Conservation (phyloP, 1,140 invertebrate genomes). For the Chironomus tepperi region DNA sequence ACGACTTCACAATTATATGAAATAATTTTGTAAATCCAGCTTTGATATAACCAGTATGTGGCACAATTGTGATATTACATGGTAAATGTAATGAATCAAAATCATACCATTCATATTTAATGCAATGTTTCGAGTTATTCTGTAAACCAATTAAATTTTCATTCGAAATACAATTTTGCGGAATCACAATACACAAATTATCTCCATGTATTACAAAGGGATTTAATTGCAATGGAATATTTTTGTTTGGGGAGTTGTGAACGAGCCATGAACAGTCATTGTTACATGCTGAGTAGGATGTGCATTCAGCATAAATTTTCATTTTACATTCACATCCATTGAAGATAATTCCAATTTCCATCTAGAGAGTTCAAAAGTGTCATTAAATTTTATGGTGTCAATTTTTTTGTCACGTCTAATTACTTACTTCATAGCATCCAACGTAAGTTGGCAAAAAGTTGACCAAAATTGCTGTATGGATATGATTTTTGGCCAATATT, state of each 20-base stretch:
- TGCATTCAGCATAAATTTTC: background rate
- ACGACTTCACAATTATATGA: background rate
- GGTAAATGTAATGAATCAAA: background rate
- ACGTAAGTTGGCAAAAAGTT: background rate
- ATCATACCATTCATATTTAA: background rate
- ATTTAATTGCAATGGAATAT: slow-evolving; percentile 9
- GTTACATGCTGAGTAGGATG: background rate
- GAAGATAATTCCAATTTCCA: background rate
- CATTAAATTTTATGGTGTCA: too few species aligned
- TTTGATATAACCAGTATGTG: background rate
- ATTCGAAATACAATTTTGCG: background rate
- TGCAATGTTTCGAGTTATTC: background rate
- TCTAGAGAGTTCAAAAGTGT: background rate
- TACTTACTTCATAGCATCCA: background rate
- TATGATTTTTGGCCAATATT: background rate
- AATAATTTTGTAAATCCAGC: background rate
- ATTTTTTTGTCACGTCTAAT: background rate
- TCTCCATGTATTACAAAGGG: background rate
- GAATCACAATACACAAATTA: background rate
- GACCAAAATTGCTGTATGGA: background rate
- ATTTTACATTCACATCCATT: background rate
- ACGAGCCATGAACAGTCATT: too few species aligned
- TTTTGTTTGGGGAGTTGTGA: background rate
- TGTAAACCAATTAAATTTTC: background rate
- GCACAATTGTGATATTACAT: background rate